Conservation (phyloP, 2,113 vertebrate species). For the Aepyceros melampus region DNA sequence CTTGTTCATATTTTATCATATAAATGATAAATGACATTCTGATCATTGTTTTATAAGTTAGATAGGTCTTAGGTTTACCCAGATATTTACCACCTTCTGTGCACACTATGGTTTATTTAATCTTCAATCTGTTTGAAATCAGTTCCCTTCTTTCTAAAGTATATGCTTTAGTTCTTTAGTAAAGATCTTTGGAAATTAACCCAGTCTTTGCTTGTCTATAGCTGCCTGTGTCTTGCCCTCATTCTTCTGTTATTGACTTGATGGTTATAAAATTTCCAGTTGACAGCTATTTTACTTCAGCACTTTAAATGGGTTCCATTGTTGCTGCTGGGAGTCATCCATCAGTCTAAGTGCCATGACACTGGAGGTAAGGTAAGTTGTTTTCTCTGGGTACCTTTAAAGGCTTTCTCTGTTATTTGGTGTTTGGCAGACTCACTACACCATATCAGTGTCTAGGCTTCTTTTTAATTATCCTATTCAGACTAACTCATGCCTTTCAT, state of each 20-base stretch:
- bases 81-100: neutral
- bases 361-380: neutral
- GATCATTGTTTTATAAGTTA: neutral
- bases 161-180: neutral
- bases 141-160: neutral
- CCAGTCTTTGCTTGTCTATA: neutral
- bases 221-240: neutral
- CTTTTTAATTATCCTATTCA: constrained; percentile 6
- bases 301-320: neutral
- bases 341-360: neutral
- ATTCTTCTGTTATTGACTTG: neutral
- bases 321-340: neutral
- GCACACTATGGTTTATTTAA: neutral
- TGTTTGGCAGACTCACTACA: neutral
- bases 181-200: neutral
- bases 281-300: neutral
- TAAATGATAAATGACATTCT: neutral
- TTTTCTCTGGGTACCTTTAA: neutral
- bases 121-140: neutral
- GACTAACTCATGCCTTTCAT: neutral
- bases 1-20: neutral
- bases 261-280: neutral
- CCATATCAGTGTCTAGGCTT: neutral
- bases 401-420: neutral
- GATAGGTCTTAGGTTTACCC: neutral